Conservation (phyloP, 2,888 invertebrate species). For the Diachrysia chrysitis region DNA sequence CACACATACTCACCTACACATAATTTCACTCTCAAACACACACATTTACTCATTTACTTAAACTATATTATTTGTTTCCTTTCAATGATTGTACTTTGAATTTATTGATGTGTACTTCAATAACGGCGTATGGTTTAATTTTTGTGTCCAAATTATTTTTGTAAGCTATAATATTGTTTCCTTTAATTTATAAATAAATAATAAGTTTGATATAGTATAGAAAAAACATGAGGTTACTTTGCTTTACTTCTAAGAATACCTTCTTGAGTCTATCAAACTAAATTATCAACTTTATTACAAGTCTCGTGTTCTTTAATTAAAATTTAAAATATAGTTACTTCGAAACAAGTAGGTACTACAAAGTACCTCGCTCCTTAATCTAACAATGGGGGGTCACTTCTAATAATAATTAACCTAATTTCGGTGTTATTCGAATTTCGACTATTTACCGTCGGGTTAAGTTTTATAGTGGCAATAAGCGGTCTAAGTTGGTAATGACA, state of each 20-base stretch:
- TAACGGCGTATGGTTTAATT: too few relatives aligned
- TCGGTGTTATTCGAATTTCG: conserved; percentile 43
- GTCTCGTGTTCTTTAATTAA: conserved; percentile 40
- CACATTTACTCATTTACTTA: too few relatives aligned
- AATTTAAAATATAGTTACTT: conserved; percentile 47
- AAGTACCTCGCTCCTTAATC: conserved; percentile 33
- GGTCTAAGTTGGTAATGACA: conserved; percentile 59
- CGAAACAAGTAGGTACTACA: conserved; percentile 26
- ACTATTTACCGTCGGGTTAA: conserved; percentile 52
- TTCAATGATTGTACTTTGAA: too few relatives aligned
- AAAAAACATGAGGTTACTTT: too few relatives aligned
- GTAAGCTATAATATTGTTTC: too few relatives aligned
- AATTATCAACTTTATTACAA: conserved; percentile 8
- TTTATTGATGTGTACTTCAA: too few relatives aligned
- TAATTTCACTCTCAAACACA: too few relatives aligned
- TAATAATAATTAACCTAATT: conserved; percentile 56
- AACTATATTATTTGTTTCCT: too few relatives aligned
- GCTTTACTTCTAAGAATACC: not conserved
- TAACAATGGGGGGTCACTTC: conserved; percentile 45
- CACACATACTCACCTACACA: too few relatives aligned
- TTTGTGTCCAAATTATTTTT: too few relatives aligned
- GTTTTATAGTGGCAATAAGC: conserved; percentile 57
- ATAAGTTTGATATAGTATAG: too few relatives aligned
- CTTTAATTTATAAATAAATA: too few relatives aligned
- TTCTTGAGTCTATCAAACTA: conserved; percentile 25